Base-by-base conservation (phyloP, 2,797 vertebrate species). In the Linurgus olivaceus region DNA sequence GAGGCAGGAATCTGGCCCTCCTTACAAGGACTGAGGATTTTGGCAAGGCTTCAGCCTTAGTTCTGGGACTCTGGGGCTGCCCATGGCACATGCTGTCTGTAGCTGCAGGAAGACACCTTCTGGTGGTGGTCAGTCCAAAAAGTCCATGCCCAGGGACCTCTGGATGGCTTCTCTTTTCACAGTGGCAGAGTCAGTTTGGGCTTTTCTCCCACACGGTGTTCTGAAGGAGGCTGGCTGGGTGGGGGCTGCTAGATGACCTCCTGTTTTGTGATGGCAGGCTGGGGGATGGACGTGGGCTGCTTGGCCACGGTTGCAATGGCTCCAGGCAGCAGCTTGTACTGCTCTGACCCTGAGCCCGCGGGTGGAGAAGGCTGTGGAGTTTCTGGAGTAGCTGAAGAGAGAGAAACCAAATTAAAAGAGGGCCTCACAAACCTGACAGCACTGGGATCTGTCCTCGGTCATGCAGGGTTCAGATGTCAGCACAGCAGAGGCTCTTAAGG, bases 291-390 rank as follows among this genome's bases (percentile, higher is more conserved):
- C 37, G 97, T 98, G 10, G 98, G 98, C 95, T 99, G 99, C 97
- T 99, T 99, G 72, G 99, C 98, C 51, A 99, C 98, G 0, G 99
- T 99, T 71, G 99, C 94, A 78, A 99, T 99, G 94, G 99, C 99
- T 66, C 99, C 99, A 2, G 98, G 98, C 94, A 99, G 97, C 96
- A 99, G 98, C 97, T 99, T 99, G 96, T 99, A 99, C 95, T 99
- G 99, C 97, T 99, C 99, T 74, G 98, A 98, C 80, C 99, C 98
- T 44, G 99, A 99, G 72, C 99, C 98, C 5, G 99, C 97, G 0
- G 99, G 99, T 2, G 99, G 99, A 85, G 99, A 99, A 17, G 99
- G 99, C 94, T 99, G 99, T 15, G 99, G 99, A 91, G 99, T 99
- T 98, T 99, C 99, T 80, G 99, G 99, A 97, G 99, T 99, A 96